Conservation (phyloP, 2,113 vertebrate genomes). For the Poecile atricapillus region DNA sequence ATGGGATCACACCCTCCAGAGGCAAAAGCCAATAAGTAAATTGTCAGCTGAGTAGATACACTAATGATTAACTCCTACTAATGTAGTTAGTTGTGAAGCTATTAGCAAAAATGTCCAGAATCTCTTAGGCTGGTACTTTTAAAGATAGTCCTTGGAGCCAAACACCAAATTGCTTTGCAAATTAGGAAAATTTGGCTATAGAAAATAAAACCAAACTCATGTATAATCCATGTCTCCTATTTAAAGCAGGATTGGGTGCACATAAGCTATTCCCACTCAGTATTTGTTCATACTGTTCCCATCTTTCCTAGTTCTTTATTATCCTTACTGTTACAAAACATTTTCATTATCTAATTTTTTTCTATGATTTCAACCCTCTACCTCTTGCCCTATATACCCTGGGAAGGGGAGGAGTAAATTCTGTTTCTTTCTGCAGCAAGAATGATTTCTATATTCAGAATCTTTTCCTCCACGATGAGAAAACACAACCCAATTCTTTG, state of each 20-base stretch:
- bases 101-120: neutral
- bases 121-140: neutral
- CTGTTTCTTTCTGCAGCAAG: neutral
- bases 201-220: neutral
- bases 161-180: neutral
- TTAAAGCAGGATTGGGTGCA: neutral
- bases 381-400: neutral
- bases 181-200: neutral
- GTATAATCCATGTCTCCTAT: neutral
- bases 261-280: neutral
- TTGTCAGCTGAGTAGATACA: neutral
- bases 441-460: neutral
- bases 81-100: neutral
- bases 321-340: neutral
- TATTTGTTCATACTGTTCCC: neutral
- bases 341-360: neutral
- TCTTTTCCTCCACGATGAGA: neutral
- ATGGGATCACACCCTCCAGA: neutral
- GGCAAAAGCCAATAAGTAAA: slow-evolving; percentile 9
- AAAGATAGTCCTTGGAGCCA: neutral
- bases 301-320: neutral
- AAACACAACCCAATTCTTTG: neutral
- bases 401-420: neutral
- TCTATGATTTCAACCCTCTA: neutral
- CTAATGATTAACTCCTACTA: neutral